phyloP scores from a whole-genome alignment of 2,797 vertebrate species.

The Decapterus maruadsi region DNA sequence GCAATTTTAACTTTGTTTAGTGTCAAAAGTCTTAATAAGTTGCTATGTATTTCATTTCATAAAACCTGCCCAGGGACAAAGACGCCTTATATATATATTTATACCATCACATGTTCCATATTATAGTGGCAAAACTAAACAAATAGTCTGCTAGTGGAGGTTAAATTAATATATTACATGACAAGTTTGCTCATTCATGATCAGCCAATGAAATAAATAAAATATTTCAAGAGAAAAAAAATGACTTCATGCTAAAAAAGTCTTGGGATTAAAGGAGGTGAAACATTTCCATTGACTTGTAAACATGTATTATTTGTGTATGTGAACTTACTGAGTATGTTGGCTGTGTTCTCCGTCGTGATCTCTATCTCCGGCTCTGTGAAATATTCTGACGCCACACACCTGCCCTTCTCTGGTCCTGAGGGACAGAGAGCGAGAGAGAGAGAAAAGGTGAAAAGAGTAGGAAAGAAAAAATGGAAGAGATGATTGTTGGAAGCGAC shows the following conservation, averaged over 20 bases:
- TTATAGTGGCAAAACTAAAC: no score
- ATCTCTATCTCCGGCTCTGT: conserved; percentile 90
- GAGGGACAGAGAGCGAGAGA: background rate
- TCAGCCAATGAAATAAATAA: background rate
- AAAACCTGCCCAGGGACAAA: no score
- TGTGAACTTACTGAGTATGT: conserved; percentile 90
- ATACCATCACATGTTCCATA: no score
- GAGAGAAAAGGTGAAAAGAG: background rate
- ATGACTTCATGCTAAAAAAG: background rate
- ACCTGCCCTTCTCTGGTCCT: conserved; percentile 86
- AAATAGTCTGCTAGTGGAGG: no score
- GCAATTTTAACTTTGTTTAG: no score
- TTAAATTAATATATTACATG: no score
- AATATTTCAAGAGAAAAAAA: background rate
- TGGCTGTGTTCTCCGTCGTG: conserved; percentile 93
- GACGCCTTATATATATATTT: no score
- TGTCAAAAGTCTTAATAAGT: no score
- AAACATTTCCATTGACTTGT: background rate
- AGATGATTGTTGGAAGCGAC: background rate
- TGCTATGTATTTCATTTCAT: no score
- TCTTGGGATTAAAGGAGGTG: background rate
- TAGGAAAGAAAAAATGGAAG: background rate
- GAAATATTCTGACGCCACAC: conserved; percentile 93
- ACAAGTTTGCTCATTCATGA: no score
- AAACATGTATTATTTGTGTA: no score